Conservation (phyloP, 2,113 vertebrate genomes). For the Henicopernis longicauda region DNA sequence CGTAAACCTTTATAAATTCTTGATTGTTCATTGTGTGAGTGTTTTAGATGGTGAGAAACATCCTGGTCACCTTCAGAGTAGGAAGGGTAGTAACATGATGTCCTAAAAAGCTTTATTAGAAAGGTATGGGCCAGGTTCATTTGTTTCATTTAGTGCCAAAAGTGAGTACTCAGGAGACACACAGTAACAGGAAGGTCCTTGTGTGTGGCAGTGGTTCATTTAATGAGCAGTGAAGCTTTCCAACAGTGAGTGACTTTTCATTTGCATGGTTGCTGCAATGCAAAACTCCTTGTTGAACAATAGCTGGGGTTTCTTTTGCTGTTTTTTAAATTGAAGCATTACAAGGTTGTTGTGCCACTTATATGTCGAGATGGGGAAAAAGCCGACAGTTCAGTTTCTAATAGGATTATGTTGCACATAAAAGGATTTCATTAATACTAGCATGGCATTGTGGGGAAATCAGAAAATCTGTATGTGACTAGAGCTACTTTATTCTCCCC, state of each 20-base stretch:
- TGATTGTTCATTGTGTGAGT: not conserved
- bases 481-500: not conserved
- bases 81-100: not conserved
- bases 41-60: not conserved
- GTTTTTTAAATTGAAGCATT: not conserved
- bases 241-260: not conserved
- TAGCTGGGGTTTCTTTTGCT: not conserved
- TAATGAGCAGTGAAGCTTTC: not conserved
- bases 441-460: not conserved
- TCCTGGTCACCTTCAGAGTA: not conserved
- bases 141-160: not conserved
- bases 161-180: rapidly evolving
- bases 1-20: not conserved
- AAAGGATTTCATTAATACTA: not conserved
- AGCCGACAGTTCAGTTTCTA: not conserved
- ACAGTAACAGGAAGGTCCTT: not conserved
- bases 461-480: not conserved
- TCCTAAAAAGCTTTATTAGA: not conserved
- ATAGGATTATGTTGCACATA: not conserved
- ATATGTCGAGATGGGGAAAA: not conserved
- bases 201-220: rapidly evolving
- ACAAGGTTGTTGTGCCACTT: not conserved
- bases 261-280: not conserved
- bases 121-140: not conserved
- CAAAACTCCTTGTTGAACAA: not conserved